Evolutionary conservation across 2,113 vertebrate species (phyloP).

Genomic region (Hiodon alosoides): DNA sequence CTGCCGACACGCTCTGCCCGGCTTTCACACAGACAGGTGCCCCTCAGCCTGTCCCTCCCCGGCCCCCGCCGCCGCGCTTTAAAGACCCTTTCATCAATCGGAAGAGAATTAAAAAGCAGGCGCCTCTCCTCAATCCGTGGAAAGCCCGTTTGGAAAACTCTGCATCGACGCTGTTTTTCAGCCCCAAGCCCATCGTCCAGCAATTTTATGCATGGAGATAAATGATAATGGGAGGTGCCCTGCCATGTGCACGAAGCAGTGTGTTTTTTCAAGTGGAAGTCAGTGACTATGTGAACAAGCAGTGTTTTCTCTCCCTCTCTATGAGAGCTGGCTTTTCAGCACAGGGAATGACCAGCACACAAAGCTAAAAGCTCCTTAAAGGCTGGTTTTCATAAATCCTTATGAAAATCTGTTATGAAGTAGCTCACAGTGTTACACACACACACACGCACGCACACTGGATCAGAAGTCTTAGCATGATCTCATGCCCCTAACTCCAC

Average conservation of each 20-base stretch:
- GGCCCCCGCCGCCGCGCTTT: not conserved
- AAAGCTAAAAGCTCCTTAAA: conserved; percentile 21
- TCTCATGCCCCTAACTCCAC: too few relatives aligned
- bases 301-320: not conserved
- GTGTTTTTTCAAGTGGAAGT: not conserved
- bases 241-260: not conserved
- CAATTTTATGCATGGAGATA: not conserved
- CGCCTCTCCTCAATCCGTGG: not conserved
- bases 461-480: too few relatives aligned
- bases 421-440: conserved; percentile 13
- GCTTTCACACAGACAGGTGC: conserved; percentile 42
- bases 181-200: not conserved
- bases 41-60: not conserved
- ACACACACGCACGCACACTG: conserved; percentile 11
- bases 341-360: not conserved
- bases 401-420: conserved; percentile 6
- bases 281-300: not conserved
- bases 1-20: conserved; percentile 37
- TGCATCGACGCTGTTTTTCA: too few relatives aligned
- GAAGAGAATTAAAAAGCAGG: conserved; percentile 12
- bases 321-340: not conserved
- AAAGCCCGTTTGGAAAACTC: not conserved
- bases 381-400: conserved; percentile 16
- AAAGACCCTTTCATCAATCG: not conserved
- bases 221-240: not conserved